phyloP scores from a whole-genome alignment of 2,113 vertebrate genomes.

The Rostratula benghalensis region DNA sequence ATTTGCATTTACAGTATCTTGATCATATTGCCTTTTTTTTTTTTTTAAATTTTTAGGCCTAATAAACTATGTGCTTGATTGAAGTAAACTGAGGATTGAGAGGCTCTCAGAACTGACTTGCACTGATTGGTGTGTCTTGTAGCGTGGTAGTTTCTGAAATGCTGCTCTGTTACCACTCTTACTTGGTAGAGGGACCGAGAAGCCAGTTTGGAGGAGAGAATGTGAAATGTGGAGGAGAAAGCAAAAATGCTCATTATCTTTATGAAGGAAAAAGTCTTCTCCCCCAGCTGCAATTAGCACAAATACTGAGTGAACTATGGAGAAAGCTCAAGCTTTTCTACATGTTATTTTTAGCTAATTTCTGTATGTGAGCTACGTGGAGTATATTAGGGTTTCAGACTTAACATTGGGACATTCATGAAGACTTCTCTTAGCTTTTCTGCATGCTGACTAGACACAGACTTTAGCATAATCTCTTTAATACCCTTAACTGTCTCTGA shows the following conservation, averaged over 20 bases:
- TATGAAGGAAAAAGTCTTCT: neutral
- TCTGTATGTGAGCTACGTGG: neutral
- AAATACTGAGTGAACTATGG: neutral
- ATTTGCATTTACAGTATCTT: constrained; percentile 25
- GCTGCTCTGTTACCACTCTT: neutral
- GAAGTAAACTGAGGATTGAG: constrained; percentile 1
- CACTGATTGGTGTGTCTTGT: constrained; percentile 28
- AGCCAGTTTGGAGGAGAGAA: neutral
- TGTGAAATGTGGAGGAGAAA: neutral
- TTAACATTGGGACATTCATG: neutral
- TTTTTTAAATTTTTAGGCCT: neutral
- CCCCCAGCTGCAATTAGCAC: neutral
- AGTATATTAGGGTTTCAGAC: neutral
- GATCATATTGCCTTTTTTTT: neutral
- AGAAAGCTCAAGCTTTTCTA: neutral
- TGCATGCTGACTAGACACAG: neutral
- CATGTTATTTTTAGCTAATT: neutral
- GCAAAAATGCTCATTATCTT: neutral
- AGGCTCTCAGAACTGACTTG: constrained; percentile 6
- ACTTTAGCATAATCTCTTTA: neutral
- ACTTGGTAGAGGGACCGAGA: neutral
- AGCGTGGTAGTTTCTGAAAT: constrained; percentile 5
- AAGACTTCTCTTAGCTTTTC: neutral
- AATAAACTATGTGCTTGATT: constrained; percentile 22
- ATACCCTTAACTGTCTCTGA: neutral